phyloP scores from a whole-genome alignment of 2,113 vertebrate species.

The Gymnorhina tibicen region DNA sequence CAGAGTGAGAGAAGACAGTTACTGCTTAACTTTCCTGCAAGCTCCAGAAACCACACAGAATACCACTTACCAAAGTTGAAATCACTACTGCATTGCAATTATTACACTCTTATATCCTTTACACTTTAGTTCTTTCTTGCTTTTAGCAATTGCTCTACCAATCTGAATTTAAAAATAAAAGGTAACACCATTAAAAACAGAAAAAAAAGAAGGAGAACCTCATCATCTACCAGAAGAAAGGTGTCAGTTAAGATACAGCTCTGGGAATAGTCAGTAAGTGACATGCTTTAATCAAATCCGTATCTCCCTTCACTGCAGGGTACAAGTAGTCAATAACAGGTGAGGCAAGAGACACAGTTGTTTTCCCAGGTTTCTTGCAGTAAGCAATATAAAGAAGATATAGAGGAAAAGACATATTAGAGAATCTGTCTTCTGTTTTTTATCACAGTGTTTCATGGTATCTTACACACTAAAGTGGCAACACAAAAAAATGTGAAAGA shows the following conservation, averaged over 20 bases:
- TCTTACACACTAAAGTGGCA: not conserved
- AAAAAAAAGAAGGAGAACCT: not conserved
- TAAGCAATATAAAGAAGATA: not conserved
- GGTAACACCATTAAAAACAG: not conserved
- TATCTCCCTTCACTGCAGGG: not conserved
- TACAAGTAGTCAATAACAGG: not conserved
- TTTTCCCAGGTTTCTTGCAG: not conserved
- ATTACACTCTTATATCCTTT: not conserved
- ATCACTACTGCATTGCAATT: not conserved
- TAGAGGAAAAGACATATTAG: not conserved
- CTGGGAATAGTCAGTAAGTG: not conserved
- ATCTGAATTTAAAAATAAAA: not conserved
- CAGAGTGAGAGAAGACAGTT: not conserved
- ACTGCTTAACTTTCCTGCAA: not conserved
- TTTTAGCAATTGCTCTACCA: not conserved
- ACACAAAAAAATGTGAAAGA: not conserved
- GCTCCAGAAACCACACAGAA: not conserved
- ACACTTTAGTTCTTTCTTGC: not conserved
- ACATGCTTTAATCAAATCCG: not conserved
- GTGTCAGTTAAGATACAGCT: not conserved
- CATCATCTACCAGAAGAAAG: not conserved
- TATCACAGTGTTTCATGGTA: not conserved
- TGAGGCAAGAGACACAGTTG: not conserved
- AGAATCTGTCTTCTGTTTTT: not conserved
- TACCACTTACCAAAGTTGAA: not conserved